A percentile compares a stretch with the other conserved stretches of the same genome.
phyloP scores from a whole-genome alignment of 2,888 invertebrate genomes.

The Griposia aprilina region DNA sequence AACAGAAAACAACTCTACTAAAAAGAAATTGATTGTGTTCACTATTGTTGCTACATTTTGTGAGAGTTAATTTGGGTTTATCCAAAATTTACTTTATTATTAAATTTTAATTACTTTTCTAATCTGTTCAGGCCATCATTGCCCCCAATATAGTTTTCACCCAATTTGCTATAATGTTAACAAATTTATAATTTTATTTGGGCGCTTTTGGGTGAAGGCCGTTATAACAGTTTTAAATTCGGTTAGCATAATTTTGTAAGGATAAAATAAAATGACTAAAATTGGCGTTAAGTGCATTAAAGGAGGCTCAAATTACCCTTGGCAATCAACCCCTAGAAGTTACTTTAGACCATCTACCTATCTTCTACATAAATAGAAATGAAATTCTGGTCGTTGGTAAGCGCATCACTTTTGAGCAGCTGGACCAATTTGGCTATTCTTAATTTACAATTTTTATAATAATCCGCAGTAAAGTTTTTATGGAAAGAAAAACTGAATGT shows the following conservation, averaged over 20 bases:
- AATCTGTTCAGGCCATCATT: conserved; percentile 15
- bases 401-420: not conserved
- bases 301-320: not conserved
- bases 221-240: conserved; percentile 1
- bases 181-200: conserved; percentile 21
- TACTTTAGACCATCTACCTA: not conserved
- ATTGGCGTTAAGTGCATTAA: not conserved
- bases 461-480: not conserved
- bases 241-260: not conserved
- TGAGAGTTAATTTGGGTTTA: conserved; percentile 6
- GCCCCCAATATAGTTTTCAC: conserved; percentile 24
- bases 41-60: conserved; percentile 39
- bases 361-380: not conserved
- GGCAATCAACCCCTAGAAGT: too few species aligned
- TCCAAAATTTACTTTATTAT: conserved; percentile 1
- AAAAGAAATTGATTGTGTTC: conserved; percentile 56
- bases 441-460: not conserved
- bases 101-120: conserved; percentile 9
- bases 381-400: not conserved
- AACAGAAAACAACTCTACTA: conserved; percentile 46
- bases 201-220: not conserved
- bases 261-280: not conserved
- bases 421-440: not conserved
- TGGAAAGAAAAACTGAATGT: not conserved
- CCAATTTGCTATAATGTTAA: conserved; percentile 26